A percentile compares a stretch with the other conserved stretches of the same genome.
phyloP scores from a whole-genome alignment of 2,113 vertebrate genomes.

The Bubo bubo region DNA sequence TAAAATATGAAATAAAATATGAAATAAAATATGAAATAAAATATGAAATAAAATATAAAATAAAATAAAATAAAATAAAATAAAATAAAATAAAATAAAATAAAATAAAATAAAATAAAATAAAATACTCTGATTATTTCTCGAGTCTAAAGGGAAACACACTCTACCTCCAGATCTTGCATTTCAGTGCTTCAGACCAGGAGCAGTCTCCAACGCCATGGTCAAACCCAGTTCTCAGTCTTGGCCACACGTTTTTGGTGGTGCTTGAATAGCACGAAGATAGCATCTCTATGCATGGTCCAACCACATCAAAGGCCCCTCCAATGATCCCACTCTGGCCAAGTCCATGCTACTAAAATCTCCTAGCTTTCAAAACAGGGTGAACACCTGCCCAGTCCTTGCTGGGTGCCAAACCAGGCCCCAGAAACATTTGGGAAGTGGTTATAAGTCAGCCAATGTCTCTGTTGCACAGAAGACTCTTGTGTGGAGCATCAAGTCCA shows the following conservation, averaged over 20 bases:
- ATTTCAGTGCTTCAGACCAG: background rate
- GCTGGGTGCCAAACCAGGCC: background rate
- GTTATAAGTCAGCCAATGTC: background rate
- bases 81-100: background rate
- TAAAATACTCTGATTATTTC: background rate
- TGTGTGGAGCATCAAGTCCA: background rate
- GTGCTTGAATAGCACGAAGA: background rate
- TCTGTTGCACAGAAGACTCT: background rate
- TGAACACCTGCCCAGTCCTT: background rate
- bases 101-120: background rate
- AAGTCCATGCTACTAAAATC: rapidly evolving
- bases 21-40: no score
- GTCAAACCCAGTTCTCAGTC: background rate
- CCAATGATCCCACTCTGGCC: background rate
- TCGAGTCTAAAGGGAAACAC: background rate
- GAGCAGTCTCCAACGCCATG: background rate
- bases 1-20: background rate
- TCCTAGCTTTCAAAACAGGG: background rate
- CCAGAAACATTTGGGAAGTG: background rate
- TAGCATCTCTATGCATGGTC: background rate
- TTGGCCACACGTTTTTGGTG: background rate
- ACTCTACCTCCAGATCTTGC: background rate
- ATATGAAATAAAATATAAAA: background rate
- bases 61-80: background rate
- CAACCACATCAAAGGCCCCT: rapidly evolving